These are phyloP conservation scores for Cyclophora punctaria DNA, from an alignment of 2,888 invertebrate genomes.

Conservation along the genomic window DNA sequence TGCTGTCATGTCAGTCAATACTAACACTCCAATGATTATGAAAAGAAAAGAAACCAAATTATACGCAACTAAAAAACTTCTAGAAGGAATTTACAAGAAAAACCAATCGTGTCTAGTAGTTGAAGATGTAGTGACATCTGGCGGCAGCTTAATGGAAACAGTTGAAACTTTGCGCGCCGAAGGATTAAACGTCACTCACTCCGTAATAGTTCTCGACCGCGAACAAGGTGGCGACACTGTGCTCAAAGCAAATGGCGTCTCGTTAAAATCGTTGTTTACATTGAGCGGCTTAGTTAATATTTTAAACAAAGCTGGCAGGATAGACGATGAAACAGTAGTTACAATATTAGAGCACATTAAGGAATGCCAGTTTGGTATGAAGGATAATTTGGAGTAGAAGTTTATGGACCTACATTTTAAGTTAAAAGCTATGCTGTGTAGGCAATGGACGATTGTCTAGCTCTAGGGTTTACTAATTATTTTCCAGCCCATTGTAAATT, in stretches of 20 bases:
- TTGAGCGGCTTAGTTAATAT: slow-evolving; percentile 78
- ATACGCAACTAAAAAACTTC: slow-evolving; percentile 95
- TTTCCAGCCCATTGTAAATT: no score
- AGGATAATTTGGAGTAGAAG: slow-evolving; percentile 36
- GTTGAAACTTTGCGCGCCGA: slow-evolving; percentile 79
- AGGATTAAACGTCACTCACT: slow-evolving; percentile 82
- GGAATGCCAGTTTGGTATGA: slow-evolving; percentile 52
- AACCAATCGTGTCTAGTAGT: slow-evolving; percentile 88
- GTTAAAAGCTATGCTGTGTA: no score
- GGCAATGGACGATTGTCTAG: no score
- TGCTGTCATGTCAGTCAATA: slow-evolving; percentile 84
- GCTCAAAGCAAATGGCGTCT: slow-evolving; percentile 81
- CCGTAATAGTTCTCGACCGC: slow-evolving; percentile 92
- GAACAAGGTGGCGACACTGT: slow-evolving; percentile 91
- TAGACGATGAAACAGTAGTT: slow-evolving; percentile 65
- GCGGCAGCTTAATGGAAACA: slow-evolving; percentile 94
- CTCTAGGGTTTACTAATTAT: no score
- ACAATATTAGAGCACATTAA: slow-evolving; percentile 56
- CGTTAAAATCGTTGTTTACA: slow-evolving; percentile 80
- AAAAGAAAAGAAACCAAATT: slow-evolving; percentile 94
- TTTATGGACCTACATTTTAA: no score
- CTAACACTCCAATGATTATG: slow-evolving; percentile 88
- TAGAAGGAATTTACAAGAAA: slow-evolving; percentile 86
- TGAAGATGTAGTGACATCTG: slow-evolving; percentile 96
- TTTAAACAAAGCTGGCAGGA: slow-evolving; percentile 77